Conservation (phyloP, 2,113 vertebrate species). For the Scopus umbretta region DNA sequence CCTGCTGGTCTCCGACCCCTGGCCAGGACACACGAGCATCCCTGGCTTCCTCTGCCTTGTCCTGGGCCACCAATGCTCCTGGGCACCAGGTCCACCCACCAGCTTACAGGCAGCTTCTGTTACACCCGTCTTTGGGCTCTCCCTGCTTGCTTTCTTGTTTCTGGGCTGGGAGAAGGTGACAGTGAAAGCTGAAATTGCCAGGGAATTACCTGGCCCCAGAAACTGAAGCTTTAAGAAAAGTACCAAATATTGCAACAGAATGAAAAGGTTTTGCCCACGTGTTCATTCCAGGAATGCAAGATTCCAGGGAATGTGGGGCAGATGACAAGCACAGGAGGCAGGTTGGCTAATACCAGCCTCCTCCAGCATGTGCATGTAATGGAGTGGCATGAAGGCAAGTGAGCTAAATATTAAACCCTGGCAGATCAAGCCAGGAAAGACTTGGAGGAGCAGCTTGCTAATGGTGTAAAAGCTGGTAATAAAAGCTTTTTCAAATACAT, state of each 20-base stretch:
- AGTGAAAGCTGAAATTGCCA: not conserved
- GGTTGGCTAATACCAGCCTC: not conserved
- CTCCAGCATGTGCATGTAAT: not conserved
- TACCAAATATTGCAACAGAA: not conserved
- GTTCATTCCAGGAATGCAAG: not conserved
- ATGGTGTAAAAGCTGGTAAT: slow-evolving; percentile 61
- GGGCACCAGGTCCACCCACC: not conserved
- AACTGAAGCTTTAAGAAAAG: not conserved
- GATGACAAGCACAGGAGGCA: not conserved
- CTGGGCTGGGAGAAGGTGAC: not conserved
- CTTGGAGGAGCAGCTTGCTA: slow-evolving; percentile 63
- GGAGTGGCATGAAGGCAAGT: not conserved
- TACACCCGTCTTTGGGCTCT: not conserved
- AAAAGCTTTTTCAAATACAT: slow-evolving; percentile 64
- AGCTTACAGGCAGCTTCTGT: not conserved
- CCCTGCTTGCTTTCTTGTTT: not conserved
- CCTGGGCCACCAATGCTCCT: not conserved
- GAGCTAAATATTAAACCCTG: slow-evolving; percentile 57
- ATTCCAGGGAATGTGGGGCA: not conserved
- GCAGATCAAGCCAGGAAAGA: slow-evolving; percentile 31
- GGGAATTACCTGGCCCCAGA: not conserved
- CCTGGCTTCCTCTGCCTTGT: not conserved
- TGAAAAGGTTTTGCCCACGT: not conserved
- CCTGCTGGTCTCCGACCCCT: not conserved
- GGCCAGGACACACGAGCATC: not conserved